Conservation (phyloP, 2,113 vertebrate species). For the Empidonax traillii region DNA sequence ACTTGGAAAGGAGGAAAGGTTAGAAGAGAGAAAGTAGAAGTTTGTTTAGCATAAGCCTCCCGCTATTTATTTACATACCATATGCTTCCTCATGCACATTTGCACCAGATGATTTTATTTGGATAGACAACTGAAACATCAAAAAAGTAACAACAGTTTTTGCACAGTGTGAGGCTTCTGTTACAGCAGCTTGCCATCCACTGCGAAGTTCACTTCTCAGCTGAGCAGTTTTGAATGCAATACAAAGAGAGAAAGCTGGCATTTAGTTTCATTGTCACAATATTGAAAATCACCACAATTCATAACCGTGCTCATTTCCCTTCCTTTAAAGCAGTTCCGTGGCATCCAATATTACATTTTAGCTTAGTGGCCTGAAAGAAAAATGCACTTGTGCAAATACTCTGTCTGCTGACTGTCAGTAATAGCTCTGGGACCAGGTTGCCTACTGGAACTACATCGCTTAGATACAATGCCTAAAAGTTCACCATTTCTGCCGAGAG, state of each 20-base stretch:
- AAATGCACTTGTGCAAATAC: conserved; percentile 9
- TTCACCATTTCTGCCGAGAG: background rate
- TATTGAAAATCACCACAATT: conserved; percentile 48
- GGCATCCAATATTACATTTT: conserved; percentile 20
- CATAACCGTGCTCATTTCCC: conserved; percentile 17
- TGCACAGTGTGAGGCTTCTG: conserved; percentile 47
- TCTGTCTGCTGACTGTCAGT: background rate
- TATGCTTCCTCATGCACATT: conserved; percentile 48
- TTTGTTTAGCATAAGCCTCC: conserved; percentile 38
- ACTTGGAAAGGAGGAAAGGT: background rate
- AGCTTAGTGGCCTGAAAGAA: conserved; percentile 30
- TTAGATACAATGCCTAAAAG: background rate
- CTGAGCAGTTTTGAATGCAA: conserved; percentile 39
- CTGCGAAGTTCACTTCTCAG: conserved; percentile 44
- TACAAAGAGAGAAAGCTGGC: conserved; percentile 39
- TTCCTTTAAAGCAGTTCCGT: conserved; percentile 23
- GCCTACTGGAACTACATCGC: background rate
- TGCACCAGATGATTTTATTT: conserved; percentile 45
- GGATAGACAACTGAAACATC: conserved; percentile 62
- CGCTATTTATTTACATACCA: conserved; percentile 59
- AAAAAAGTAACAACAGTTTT: conserved; percentile 48
- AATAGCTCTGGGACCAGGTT: background rate
- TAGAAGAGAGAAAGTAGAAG: background rate
- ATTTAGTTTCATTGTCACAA: conserved; percentile 34
- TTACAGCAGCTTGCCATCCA: conserved; percentile 45